Evolutionary conservation across 1,140 invertebrate species (phyloP).

Genomic region (Drosophila subpulchrella): DNA sequence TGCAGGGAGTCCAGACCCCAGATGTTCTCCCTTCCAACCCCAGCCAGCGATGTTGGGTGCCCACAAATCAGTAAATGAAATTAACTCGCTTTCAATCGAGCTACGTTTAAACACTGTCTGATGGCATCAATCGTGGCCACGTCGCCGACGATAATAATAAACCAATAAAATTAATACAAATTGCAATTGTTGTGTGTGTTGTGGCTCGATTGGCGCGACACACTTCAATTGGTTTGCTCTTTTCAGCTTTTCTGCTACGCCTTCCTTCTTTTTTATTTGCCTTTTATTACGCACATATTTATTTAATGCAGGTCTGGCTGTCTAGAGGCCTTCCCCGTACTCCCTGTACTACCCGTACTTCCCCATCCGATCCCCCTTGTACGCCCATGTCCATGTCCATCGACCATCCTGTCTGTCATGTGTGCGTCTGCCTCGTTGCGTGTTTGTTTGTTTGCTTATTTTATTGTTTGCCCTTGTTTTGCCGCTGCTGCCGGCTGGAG

Average conservation of each 20-base stretch:
- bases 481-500: conserved; percentile 25
- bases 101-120: conserved; percentile 33
- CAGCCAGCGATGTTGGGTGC: neutral
- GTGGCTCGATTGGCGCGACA: conserved; percentile 59
- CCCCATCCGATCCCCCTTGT: neutral
- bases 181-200: conserved; percentile 68
- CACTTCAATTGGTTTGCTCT: conserved; percentile 64
- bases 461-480: conserved; percentile 58
- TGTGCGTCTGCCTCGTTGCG: conserved; percentile 34
- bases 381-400: neutral
- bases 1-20: conserved; percentile 5
- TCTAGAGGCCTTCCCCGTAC: conserved; percentile 20
- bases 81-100: conserved; percentile 48
- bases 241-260: conserved; percentile 28
- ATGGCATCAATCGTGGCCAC: conserved; percentile 42
- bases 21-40: neutral
- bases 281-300: conserved; percentile 64
- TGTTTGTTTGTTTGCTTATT: conserved; percentile 55
- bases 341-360: neutral
- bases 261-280: conserved; percentile 43
- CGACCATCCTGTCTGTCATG: conserved; percentile 42
- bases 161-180: conserved; percentile 78
- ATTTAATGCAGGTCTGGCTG: conserved; percentile 56
- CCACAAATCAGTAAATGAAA: conserved; percentile 53
- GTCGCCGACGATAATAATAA: conserved; percentile 65